Evolutionary conservation across 2,113 vertebrate species (phyloP), one percentile per base, ranked within the genome.

Genomic region (Castor canadensis): DNA sequence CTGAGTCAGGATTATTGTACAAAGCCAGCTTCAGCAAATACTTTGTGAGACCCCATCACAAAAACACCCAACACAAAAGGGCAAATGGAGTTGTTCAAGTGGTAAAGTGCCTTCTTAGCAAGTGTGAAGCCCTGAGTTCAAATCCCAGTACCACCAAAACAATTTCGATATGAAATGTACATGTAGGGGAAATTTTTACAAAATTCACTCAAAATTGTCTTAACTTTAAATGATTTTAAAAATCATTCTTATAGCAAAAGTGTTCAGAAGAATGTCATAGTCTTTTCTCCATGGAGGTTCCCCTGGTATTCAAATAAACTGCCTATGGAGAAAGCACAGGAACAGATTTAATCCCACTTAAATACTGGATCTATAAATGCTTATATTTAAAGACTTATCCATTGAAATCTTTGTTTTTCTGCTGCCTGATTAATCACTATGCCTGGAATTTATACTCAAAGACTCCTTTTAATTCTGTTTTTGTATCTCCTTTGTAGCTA

Each of bases 391-490:
- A 86, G 28, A 58, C 5, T 80, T 71, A 54, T 52, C 9, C 76
- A 28, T 66, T 58, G 35, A 94, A 93, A 8, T 7, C 24, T 69
- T 71, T 76, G 24, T 71, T 87, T 10, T 87, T 10, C 22, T 80
- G 6, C 38, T 79, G n/a, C 28, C 45, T 86, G 45, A 54, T 87
- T 87, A 86, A 77, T 92, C 64, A 89, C 13, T 86, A 56, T 84
- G 12, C 67, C 43, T 89, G n/a, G n/a, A 60, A 35, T 45, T 10
- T 81, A 56, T n/a, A 87, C 84, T 95, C 16, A 38, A 32, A 95
- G 38, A 1, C 19, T 76, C 85, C 49, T 81, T 96, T n/a, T n/a
- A n/a, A n/a, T n/a, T 80, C 66, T 89, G 52, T 54, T 93, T 97
- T 79, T 24, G 38, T 87, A 93, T 88, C 56, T 45, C 54, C 15